Conservation (phyloP, 1,140 invertebrate genomes). For the Calephelis virginiensis region DNA sequence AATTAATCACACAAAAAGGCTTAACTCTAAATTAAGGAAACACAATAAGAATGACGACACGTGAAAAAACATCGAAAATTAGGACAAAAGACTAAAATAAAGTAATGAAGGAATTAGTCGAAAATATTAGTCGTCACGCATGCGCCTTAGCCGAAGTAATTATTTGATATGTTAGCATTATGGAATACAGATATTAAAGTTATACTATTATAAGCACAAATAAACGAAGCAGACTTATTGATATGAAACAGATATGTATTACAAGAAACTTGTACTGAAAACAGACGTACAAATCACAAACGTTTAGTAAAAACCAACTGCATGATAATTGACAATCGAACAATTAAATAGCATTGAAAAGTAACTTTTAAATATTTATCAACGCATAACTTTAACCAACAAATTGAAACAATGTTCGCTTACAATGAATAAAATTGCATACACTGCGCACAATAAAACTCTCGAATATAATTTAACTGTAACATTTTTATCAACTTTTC, state of each 20-base stretch:
- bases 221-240: conserved; percentile 48
- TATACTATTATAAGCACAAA: conserved; percentile 56
- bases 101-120: conserved; percentile 34
- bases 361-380: conserved; percentile 63
- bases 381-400: conserved; percentile 77
- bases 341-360: conserved; percentile 51
- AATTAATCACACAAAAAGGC: conserved; percentile 75
- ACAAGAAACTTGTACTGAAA: conserved; percentile 47
- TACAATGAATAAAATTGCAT: conserved; percentile 75
- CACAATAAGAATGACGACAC: conserved; percentile 49
- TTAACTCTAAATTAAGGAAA: conserved; percentile 71
- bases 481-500: conserved; percentile 77
- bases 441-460: conserved; percentile 76
- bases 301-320: conserved; percentile 32
- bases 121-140: conserved; percentile 37
- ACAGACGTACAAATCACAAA: conserved; percentile 49
- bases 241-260: conserved; percentile 20
- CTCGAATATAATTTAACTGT: conserved; percentile 78
- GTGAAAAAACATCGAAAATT: conserved; percentile 48
- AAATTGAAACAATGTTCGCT: conserved; percentile 76
- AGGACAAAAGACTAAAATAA: conserved; percentile 23
- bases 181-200: conserved; percentile 49
- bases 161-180: conserved; percentile 67
- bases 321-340: conserved; percentile 32
- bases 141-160: conserved; percentile 60